Conservation (phyloP, 2,797 vertebrate genomes). For the Clarias fuscus region DNA sequence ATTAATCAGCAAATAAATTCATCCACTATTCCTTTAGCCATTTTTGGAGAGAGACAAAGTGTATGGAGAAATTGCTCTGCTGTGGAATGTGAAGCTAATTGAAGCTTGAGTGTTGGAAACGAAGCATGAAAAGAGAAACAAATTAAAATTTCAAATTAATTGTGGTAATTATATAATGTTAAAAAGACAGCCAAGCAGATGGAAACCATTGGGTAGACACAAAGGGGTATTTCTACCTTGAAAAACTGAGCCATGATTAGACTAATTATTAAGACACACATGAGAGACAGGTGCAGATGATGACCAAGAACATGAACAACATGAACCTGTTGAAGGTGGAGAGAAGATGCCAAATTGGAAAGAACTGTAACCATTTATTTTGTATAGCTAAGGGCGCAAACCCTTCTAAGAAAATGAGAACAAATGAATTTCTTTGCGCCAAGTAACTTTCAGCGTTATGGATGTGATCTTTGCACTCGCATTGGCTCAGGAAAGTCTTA, state of each 20-base stretch:
- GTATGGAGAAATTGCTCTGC: background rate
- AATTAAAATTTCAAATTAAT: background rate
- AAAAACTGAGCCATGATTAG: background rate
- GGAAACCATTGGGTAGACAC: too few relatives aligned
- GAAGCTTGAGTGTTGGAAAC: too few relatives aligned
- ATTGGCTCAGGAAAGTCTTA: background rate
- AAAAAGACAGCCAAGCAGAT: too few relatives aligned
- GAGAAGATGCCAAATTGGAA: background rate
- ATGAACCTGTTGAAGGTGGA: background rate
- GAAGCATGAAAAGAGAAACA: background rate
- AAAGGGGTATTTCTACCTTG: background rate
- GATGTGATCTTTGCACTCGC: background rate
- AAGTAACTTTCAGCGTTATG: too few relatives aligned
- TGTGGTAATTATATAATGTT: too few relatives aligned
- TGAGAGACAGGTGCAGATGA: background rate
- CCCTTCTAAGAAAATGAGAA: background rate
- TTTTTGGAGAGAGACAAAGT: background rate
- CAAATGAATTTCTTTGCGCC: background rate
- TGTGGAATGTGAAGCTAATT: background rate
- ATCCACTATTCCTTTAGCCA: background rate
- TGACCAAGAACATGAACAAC: background rate
- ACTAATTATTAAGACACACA: background rate
- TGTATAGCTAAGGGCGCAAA: too few relatives aligned
- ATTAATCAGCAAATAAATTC: background rate
- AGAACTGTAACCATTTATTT: too few relatives aligned